Percentiles rank a stretch among this genome's conserved stretches.
phyloP scores from a whole-genome alignment of 2,113 vertebrate species.

The Pelobates fuscus region DNA sequence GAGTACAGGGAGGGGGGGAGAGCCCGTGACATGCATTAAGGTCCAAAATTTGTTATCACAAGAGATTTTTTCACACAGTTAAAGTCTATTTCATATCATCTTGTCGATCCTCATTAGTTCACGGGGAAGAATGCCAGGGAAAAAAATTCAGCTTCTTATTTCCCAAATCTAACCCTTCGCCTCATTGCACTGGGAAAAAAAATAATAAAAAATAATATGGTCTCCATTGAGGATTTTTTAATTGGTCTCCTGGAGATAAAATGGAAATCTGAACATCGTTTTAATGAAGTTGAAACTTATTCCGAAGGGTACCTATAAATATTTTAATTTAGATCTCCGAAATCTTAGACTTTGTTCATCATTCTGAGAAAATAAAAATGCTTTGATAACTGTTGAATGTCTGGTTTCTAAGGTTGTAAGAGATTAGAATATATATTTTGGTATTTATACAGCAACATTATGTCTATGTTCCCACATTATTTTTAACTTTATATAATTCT shows the following conservation, averaged over 20 bases:
- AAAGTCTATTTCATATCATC: slow-evolving; percentile 57
- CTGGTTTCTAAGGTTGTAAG: too few relatives aligned
- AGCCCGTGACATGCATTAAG: background rate
- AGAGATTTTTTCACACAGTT: slow-evolving; percentile 58
- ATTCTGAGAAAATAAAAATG: background rate
- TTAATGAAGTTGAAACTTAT: slow-evolving; percentile 68
- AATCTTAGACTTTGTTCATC: background rate
- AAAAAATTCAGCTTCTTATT: slow-evolving; percentile 60
- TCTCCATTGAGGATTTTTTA: slow-evolving; percentile 63
- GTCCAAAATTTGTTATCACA: slow-evolving; percentile 67
- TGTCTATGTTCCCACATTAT: slow-evolving; percentile 16
- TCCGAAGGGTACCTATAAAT: slow-evolving; percentile 62
- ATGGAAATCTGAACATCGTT: slow-evolving; percentile 51
- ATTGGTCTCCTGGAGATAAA: slow-evolving; percentile 52
- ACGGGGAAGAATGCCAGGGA: slow-evolving; percentile 45
- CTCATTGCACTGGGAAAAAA: slow-evolving; percentile 69
- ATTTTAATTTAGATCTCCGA: background rate
- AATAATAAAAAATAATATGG: slow-evolving; percentile 69
- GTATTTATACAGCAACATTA: slow-evolving; percentile 10
- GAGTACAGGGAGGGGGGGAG: background rate
- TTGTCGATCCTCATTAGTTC: slow-evolving; percentile 61
- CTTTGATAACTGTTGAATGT: background rate
- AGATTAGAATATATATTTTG: too few relatives aligned
- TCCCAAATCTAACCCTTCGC: slow-evolving; percentile 65
- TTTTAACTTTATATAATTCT: background rate